These are phyloP conservation scores for Masticophis lateralis DNA, from an alignment of 2,797 vertebrate species.

Conservation along the genomic window DNA sequence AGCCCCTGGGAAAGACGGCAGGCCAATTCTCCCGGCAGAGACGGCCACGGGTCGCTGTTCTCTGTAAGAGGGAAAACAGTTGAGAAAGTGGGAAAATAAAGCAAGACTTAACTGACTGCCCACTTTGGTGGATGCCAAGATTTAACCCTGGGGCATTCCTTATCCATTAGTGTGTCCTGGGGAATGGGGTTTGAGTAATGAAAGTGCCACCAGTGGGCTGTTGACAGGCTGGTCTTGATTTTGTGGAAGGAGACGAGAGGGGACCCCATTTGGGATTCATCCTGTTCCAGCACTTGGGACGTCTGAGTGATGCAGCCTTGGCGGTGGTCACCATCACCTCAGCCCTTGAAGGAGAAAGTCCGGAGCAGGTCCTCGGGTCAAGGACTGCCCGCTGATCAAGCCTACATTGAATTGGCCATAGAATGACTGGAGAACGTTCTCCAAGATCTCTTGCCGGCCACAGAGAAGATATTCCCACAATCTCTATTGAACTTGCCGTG, in stretches of 20 bases:
- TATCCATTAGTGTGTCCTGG: background rate
- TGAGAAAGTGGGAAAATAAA: background rate
- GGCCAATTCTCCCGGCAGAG: background rate
- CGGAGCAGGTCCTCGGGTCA: background rate
- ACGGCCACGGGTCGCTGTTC: rapidly evolving
- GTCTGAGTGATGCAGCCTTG: background rate
- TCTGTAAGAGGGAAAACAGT: background rate
- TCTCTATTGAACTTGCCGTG: no score
- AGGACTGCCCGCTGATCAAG: background rate
- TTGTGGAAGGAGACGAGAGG: background rate
- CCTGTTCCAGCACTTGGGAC: background rate
- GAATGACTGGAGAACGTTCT: background rate
- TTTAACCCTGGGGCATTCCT: background rate
- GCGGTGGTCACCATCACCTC: no score
- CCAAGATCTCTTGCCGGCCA: background rate
- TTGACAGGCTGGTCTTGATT: background rate
- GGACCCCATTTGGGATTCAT: no score
- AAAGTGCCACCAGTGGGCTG: background rate
- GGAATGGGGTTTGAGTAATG: background rate
- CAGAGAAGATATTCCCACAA: no score
- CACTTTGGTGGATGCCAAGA: background rate
- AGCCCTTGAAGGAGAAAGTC: background rate
- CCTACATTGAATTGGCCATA: no score
- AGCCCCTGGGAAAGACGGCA: constrained; percentile 14
- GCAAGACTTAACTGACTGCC: background rate